These are phyloP conservation scores for Nemoura dubitans DNA, from an alignment of 2,888 invertebrate species.

Conservation along the genomic window DNA sequence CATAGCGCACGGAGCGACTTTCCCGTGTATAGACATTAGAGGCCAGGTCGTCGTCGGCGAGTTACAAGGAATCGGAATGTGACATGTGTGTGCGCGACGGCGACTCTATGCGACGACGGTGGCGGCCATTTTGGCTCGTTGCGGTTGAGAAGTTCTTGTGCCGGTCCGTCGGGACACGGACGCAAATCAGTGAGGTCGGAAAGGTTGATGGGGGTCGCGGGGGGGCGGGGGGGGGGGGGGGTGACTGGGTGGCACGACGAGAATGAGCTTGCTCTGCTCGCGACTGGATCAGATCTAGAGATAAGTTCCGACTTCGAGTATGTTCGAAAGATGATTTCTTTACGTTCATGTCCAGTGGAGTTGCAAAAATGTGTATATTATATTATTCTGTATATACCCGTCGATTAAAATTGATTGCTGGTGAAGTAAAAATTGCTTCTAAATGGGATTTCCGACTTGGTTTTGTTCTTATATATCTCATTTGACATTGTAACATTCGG, in stretches of 20 bases:
- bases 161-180: slow-evolving; percentile 41
- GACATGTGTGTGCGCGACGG: background rate
- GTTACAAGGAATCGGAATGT: background rate
- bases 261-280: background rate
- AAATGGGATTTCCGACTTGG: too few species aligned
- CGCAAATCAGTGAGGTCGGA: slow-evolving; percentile 33
- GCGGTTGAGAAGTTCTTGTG: slow-evolving; percentile 44
- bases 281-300: background rate
- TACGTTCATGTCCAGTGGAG: background rate
- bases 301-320: background rate
- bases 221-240: background rate
- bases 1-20: background rate
- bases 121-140: slow-evolving; percentile 44
- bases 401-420: too few species aligned
- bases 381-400: too few species aligned
- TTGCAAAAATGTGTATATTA: too few species aligned
- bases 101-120: background rate
- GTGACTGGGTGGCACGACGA: background rate
- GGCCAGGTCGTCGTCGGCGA: background rate
- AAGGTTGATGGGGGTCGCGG: background rate
- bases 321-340: background rate
- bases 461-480: too few species aligned
- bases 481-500: too few species aligned
- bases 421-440: too few species aligned
- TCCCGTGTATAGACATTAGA: background rate